These are phyloP conservation scores for Platycheirus rosarum DNA, from an alignment of 2,888 invertebrate genomes.

Conservation along the genomic window DNA sequence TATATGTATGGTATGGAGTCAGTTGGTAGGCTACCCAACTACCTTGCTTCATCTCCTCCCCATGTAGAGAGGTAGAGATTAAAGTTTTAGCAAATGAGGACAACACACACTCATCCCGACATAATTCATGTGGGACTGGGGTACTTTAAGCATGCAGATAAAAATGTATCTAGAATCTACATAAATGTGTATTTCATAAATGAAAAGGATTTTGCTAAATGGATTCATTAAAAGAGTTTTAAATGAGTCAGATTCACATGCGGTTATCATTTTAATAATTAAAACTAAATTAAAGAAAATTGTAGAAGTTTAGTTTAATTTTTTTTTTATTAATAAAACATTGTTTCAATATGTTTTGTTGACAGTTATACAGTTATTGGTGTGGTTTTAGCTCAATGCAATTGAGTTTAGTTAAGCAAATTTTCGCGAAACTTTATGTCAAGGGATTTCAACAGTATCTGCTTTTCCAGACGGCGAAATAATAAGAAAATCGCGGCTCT, in stretches of 20 bases:
- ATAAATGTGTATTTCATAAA: conserved; percentile 13
- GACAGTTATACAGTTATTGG: no score
- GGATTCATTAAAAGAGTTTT: conserved; percentile 48
- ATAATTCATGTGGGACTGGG: conserved; percentile 19
- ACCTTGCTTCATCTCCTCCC: no score
- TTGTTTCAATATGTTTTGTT: not conserved
- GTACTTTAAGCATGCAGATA: not conserved
- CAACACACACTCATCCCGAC: conserved; percentile 18
- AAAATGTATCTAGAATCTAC: no score
- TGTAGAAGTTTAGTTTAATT: conserved; percentile 18
- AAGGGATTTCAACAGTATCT: no score
- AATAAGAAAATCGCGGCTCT: no score
- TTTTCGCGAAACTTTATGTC: no score
- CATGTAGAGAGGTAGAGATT: conserved; percentile 3
- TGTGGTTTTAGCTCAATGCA: no score
- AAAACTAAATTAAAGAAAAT: conserved; percentile 19
- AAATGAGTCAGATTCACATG: conserved; percentile 50
- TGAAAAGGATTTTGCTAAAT: conserved; percentile 52
- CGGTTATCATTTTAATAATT: conserved; percentile 23
- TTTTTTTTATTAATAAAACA: conserved; percentile 1
- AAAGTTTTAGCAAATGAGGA: conserved; percentile 29
- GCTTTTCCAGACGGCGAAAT: no score
- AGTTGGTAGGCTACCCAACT: not conserved
- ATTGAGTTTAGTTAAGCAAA: no score
- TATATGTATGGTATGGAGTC: not conserved